Base-by-base conservation (phyloP, 1,140 invertebrate species). In the Phthorimaea operculella region DNA sequence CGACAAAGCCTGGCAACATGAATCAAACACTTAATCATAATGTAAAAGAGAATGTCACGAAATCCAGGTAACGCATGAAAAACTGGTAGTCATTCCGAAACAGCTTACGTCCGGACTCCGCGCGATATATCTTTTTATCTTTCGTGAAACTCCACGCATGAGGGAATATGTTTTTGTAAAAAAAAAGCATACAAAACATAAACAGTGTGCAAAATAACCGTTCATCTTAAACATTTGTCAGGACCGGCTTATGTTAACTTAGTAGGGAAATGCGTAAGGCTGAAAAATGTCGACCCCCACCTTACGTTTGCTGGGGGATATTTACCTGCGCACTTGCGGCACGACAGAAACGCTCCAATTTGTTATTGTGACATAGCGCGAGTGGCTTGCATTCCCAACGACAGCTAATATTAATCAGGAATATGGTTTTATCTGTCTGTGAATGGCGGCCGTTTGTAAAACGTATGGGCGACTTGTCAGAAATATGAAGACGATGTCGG, bases 191-290 rank as follows among this genome's bases (percentile, higher is more conserved):
- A 59, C 66, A 71, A 57, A 68, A 66, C 60, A 68, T 65, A 71
- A 72, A 80, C 67, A 72, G 64, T 68, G 68, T 66, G 74, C 66
- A 74, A 76, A 77, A 81, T 75, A 81, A 80, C 76, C 78, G 73
- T 81, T 79, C 74, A 78, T 79, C 76, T 78, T 76, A 72, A 70
- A 71, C 77, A 83, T 83, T 81, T 83, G 80, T 83, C 80, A 83
- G 70, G 66, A 70, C 72, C 59, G 77, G 78, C 80, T 83, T 83
- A 83, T 55, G 71, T 69, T 76, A 79, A 76, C 72, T 79, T 72
- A 75, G 72, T 72, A 71, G 70, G 68, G 66, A 69, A 69, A 70
- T 67, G 65, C 63, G 64, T 74, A 57, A 56, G 34, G 60, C 60
- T 62, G 66, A 59, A 72, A 76, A 76, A 74, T 66, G 65, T 58